A percentile compares a stretch with the other conserved stretches of the same genome.
Evolutionary conservation across 1,140 invertebrate species (phyloP).

Genomic region (Micrasema longulum): DNA sequence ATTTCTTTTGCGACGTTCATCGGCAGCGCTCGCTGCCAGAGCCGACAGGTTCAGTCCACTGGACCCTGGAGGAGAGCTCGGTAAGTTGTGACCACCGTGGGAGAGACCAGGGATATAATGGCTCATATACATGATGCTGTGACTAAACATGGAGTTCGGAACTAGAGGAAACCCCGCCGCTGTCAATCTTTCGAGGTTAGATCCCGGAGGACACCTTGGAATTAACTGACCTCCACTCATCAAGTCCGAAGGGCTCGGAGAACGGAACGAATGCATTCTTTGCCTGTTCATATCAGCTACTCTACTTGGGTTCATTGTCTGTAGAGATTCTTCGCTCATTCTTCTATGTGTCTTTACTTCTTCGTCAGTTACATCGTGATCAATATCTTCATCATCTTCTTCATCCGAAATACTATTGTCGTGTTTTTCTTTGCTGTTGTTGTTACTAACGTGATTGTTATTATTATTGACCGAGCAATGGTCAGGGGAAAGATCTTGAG

Average conservation of each 20-base stretch:
- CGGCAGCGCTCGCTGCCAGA: conserved; percentile 73
- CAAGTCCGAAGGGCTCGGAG: conserved; percentile 60
- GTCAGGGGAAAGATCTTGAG: conserved; percentile 60
- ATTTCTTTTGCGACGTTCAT: conserved; percentile 92
- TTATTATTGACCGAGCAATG: conserved; percentile 67
- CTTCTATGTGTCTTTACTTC: conserved; percentile 46
- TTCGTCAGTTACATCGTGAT: conserved; percentile 50
- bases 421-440: conserved; percentile 67
- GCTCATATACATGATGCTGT: conserved; percentile 92
- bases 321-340: conserved; percentile 53
- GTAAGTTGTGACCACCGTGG: conserved; percentile 61
- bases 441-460: conserved; percentile 62
- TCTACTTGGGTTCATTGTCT: conserved; percentile 53
- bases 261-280: conserved; percentile 57
- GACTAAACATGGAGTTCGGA: conserved; percentile 85
- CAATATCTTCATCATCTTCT: conserved; percentile 54
- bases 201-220: conserved; percentile 54
- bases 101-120: conserved; percentile 80
- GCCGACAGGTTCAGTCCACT: conserved; percentile 71
- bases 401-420: conserved; percentile 63
- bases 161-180: conserved; percentile 80
- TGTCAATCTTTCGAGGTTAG: conserved; percentile 65
- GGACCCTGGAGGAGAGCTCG: conserved; percentile 62
- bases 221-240: conserved; percentile 56
- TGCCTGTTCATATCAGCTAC: conserved; percentile 58